phyloP scores from a whole-genome alignment of 2,797 vertebrate species.

The Hippoglossus hippoglossus region DNA sequence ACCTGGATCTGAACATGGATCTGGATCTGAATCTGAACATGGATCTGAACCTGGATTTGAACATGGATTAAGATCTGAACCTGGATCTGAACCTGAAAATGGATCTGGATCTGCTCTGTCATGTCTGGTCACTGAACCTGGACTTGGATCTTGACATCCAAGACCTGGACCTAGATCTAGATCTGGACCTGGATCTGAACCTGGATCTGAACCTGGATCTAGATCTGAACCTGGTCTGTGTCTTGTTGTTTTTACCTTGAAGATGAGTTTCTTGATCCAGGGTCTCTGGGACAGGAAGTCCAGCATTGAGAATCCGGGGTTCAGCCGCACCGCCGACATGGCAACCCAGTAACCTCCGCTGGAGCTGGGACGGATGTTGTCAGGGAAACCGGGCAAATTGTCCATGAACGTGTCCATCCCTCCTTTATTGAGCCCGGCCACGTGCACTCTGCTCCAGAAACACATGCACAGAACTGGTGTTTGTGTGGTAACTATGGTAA shows the following conservation, averaged over 20 bases:
- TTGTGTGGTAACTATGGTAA: neutral
- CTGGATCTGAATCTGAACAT: neutral
- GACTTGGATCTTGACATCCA: no score
- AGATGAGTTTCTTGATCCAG: conserved; percentile 94
- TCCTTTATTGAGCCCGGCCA: conserved; percentile 95
- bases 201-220: neutral
- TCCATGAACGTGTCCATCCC: conserved; percentile 96
- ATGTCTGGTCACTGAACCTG: no score
- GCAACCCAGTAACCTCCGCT: conserved; percentile 96
- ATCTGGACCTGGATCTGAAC: no score
- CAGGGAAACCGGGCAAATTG: conserved; percentile 95
- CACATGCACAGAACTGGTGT: neutral
- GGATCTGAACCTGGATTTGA: neutral
- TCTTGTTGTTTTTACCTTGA: conserved; percentile 86
- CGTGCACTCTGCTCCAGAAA: conserved; percentile 86
- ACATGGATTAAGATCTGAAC: no score
- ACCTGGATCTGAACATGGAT: no score
- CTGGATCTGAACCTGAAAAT: no score
- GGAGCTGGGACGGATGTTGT: conserved; percentile 94
- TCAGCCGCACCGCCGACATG: conserved; percentile 89
- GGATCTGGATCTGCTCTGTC: no score
- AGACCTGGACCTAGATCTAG: no score
- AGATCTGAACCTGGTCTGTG: neutral
- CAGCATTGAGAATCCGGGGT: conserved; percentile 95
- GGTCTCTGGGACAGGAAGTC: conserved; percentile 95